Evolutionary conservation across 2,797 vertebrate species (phyloP), one percentile per base, ranked within the genome.

Genomic region (Schizopygopsis malacanthus): DNA sequence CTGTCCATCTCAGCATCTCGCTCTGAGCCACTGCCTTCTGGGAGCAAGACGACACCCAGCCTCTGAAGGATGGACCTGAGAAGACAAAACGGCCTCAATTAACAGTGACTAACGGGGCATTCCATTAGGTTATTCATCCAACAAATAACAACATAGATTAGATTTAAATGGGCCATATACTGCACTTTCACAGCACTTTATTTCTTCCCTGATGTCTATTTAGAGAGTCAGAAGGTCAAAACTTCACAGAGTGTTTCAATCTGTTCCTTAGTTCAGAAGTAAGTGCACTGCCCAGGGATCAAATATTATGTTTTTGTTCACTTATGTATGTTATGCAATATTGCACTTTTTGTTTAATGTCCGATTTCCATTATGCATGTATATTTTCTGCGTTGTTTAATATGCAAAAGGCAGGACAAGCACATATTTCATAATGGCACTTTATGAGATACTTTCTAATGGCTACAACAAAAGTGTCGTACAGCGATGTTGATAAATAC

Each of bases 31-130:
- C 86, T 87, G 82, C 86, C 89, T 0, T 81, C 41, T 0, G 94
- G 95, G 43, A 94, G 88, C 9, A 94, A 89, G 86, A 96, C 5
- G 22, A 95, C 92, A 28, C 95, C 95, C 7, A 96, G 85, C 86
- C 87, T 95, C 88, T 93, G 92, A 52, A 96, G 90, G 84, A 95
- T 20, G 16, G 88, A 90, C 90, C 96, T 96, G 88, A 67, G 41
- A 47, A 77, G 33, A 75, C 25, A 72, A 54, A 33, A 65, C 10
- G 25, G 73, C 25, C 50, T 72, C 71, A 83, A 37, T 41, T 20
- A 88, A 80, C 16, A 41, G 28, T 81, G 72, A 85, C 54, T 37
- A 39, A 80, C 39, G 54, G 25, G 18, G 59, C 52, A 61, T 79
- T 69, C 6, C 33, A 61, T 59, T 43, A 69, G 75, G 65, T 37